Evolutionary conservation across 2,113 vertebrate genomes (phyloP), one percentile per base, ranked within the genome.

Genomic region (Garra rufa): DNA sequence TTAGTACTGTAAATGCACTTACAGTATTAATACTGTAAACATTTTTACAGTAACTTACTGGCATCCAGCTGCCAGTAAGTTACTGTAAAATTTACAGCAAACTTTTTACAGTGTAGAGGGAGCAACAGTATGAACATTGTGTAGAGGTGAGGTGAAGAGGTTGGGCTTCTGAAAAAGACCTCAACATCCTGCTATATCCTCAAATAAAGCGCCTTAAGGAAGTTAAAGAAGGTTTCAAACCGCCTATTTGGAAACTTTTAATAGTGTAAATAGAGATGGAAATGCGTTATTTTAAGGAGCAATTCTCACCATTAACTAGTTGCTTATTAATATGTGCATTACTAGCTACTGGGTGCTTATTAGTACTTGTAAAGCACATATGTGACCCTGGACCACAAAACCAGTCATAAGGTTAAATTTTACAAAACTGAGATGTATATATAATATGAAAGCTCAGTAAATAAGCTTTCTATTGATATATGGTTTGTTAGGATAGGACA

Each of bases 101-200:
- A n/a, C n/a, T n/a, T n/a, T n/a, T n/a, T n/a, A n/a, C n/a, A n/a
- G n/a, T n/a, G n/a, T 57, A 76, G 78, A 61, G 69, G 17, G 43
- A 57, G 21, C 65, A 73, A 82, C 46, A 76, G 57, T 26, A 52
- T 87, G n/a, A 15, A 83, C 10, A 38, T 70, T 73, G n/a, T 28
- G 57, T 46, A 38, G 73, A 76, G 17, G 38, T 6, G 30, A 61
- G 34, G 71, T 55, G 15, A 57, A 82, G 73, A 82, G 71, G 48
- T 81, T 55, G 41, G 7, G 5, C n/a, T 24, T 59, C 38, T 9
- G 11, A 26, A 78, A 59, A 26, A 61, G 28, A 26, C 13, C 4
- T 6, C 1, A 21, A 21, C 17, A 21, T n/a, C 44, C 71, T 3
- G 3, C 8, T 4, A 41, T 21, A n/a, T 24, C 21, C 38, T 43